These are phyloP conservation scores for Scolopax mira DNA, from an alignment of 2,113 vertebrate species.

Conservation along the genomic window DNA sequence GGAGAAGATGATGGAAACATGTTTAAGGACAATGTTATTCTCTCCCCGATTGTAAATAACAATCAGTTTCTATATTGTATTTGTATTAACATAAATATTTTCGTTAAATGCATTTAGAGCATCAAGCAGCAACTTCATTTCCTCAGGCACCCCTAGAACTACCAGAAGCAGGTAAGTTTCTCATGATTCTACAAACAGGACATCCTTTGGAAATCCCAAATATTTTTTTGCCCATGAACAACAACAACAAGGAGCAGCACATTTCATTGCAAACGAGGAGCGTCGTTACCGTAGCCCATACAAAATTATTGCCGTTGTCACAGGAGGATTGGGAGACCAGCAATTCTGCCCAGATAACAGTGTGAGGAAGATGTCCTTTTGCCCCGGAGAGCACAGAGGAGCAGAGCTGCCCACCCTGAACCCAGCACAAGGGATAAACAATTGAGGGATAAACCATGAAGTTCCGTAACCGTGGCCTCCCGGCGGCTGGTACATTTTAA, in stretches of 20 bases:
- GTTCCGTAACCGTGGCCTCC: not conserved
- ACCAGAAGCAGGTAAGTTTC: not conserved
- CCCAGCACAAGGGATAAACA: too few species aligned
- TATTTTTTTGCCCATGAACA: not conserved
- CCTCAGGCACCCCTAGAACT: not conserved
- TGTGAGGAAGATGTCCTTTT: not conserved
- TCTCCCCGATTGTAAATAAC: not conserved
- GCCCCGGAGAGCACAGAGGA: not conserved
- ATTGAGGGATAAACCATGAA: too few species aligned
- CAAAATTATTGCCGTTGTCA: fast-evolving
- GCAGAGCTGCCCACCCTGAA: not conserved
- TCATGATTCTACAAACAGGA: not conserved
- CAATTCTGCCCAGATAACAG: not conserved
- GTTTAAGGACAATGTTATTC: not conserved
- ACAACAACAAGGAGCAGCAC: not conserved
- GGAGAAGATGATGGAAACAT: fast-evolving
- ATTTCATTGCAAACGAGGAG: fast-evolving
- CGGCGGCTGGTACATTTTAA: fast-evolving
- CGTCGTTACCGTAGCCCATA: fast-evolving
- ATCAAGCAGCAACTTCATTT: not conserved
- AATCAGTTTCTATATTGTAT: not conserved
- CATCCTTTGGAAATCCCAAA: not conserved
- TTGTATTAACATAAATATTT: not conserved
- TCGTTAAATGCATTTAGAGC: too few species aligned
- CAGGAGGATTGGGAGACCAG: not conserved